phyloP scores from a whole-genome alignment of 1,140 invertebrate species.

The Piezodorus guildinii region DNA sequence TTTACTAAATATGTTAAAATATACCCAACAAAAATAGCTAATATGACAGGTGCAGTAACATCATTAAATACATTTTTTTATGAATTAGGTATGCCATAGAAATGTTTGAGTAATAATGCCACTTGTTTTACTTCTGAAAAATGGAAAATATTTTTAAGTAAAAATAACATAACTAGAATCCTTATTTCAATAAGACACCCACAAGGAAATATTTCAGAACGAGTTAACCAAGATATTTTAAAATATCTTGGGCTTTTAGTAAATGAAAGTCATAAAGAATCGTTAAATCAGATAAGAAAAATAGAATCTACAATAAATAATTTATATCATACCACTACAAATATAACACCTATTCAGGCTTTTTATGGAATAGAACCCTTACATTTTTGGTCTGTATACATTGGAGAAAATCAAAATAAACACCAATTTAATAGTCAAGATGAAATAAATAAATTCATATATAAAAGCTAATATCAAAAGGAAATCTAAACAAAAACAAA shows the following conservation, averaged over 20 bases:
- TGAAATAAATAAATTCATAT: neutral
- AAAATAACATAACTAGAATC: neutral
- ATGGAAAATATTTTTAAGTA: neutral
- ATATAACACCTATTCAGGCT: neutral
- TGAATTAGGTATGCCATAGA: neutral
- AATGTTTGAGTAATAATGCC: neutral
- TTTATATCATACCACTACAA: neutral
- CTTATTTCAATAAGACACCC: neutral
- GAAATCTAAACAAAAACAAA: neutral
- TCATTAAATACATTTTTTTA: neutral
- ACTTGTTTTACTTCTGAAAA: neutral
- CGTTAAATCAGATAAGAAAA: neutral
- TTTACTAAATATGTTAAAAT: constrained; percentile 2
- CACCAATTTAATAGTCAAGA: neutral
- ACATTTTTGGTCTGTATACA: neutral
- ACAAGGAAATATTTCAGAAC: neutral
- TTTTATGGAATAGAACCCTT: neutral
- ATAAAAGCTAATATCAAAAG: neutral
- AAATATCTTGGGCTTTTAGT: neutral
- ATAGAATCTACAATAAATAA: neutral
- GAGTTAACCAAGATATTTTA: neutral
- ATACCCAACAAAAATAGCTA: neutral
- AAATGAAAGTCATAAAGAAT: neutral
- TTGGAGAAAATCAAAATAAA: too few species aligned
- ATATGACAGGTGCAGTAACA: neutral